A percentile compares a stretch with the other conserved stretches of the same genome.
phyloP scores from a whole-genome alignment of 2,113 vertebrate species.

The Hystrix brachyura region DNA sequence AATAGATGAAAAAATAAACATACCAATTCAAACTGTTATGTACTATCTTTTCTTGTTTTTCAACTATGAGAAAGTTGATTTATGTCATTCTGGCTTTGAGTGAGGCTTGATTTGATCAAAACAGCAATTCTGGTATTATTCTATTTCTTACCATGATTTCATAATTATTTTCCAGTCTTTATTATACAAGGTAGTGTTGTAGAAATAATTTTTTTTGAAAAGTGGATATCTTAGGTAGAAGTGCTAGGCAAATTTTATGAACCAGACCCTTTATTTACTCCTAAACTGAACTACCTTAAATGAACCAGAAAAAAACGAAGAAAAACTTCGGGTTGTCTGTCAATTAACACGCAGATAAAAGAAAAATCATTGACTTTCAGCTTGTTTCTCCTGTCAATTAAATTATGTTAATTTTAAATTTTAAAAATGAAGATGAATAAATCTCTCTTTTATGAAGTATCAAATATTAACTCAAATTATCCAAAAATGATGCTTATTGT shows the following conservation, averaged over 20 bases:
- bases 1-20: neutral
- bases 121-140: conserved; percentile 50
- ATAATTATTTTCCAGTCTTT: conserved; percentile 59
- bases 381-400: conserved; percentile 81
- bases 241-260: conserved; percentile 47
- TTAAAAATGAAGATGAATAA: conserved; percentile 87
- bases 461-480: conserved; percentile 85
- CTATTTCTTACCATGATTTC: conserved; percentile 58
- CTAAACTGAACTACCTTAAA: conserved; percentile 59
- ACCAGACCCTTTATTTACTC: conserved; percentile 64
- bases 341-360: conserved; percentile 81
- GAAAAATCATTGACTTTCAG: conserved; percentile 84
- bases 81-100: conserved; percentile 29
- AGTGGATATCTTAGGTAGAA: conserved; percentile 34
- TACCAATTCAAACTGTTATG: neutral
- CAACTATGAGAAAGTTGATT: neutral
- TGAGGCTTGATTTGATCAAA: conserved; percentile 15
- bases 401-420: conserved; percentile 86
- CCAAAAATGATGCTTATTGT: conserved; percentile 80
- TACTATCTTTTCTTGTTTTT: neutral
- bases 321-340: conserved; percentile 70
- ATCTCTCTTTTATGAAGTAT: conserved; percentile 81
- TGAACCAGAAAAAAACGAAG: conserved; percentile 70
- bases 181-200: conserved; percentile 39
- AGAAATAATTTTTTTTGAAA: conserved; percentile 55